Evolutionary conservation across 2,888 invertebrate species (phyloP).

Genomic region (Dilophus febrilis): DNA sequence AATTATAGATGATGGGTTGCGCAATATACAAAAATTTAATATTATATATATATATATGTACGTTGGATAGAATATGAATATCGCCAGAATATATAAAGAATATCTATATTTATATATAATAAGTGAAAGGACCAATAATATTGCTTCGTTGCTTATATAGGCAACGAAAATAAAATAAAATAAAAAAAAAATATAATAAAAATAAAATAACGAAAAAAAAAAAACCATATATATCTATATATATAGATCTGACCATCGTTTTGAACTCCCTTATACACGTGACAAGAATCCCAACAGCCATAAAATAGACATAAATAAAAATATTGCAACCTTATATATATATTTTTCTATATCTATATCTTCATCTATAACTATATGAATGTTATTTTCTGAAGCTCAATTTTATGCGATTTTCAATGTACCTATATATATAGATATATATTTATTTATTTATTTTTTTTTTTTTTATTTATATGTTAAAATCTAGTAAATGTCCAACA

Average conservation of each 20-base stretch:
- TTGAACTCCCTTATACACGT: slow-evolving; percentile 1
- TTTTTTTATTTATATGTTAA: too few relatives aligned
- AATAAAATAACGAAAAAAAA: not conserved
- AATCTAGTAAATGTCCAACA: too few relatives aligned
- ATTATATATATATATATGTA: too few relatives aligned
- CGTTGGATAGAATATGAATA: too few relatives aligned
- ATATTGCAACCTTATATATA: not conserved
- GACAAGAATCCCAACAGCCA: not conserved
- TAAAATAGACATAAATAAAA: not conserved
- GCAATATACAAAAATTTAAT: too few relatives aligned
- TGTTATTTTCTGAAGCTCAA: slow-evolving; percentile 1
- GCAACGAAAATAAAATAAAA: not conserved
- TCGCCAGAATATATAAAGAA: too few relatives aligned
- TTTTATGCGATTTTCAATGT: not conserved
- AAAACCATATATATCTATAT: too few relatives aligned
- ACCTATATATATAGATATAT: too few relatives aligned
- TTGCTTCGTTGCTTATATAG: not conserved
- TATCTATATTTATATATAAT: too few relatives aligned
- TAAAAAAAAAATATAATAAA: not conserved
- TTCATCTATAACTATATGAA: not conserved
- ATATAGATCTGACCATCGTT: not conserved
- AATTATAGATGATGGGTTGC: too few relatives aligned
- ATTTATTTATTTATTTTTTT: not conserved
- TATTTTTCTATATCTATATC: not conserved
- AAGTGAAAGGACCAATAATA: too few relatives aligned